Conservation (phyloP, 2,113 vertebrate genomes). For the Hemichromis elongatus region DNA sequence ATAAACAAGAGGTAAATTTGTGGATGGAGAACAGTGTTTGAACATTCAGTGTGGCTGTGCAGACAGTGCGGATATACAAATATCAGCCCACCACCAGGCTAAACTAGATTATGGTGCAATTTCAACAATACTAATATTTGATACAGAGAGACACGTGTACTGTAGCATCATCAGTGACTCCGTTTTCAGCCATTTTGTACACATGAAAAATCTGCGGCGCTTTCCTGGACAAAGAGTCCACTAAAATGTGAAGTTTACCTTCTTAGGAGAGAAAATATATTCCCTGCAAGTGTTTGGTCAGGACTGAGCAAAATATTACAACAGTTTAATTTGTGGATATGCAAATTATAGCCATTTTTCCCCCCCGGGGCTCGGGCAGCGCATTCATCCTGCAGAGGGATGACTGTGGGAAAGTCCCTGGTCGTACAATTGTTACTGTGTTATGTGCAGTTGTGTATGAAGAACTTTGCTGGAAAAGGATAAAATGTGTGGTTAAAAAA, state of each 20-base stretch:
- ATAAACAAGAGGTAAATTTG: slow-evolving; percentile 50
- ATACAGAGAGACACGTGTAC: slow-evolving; percentile 26
- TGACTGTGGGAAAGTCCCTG: neutral
- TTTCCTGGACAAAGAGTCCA: neutral
- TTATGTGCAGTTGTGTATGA: slow-evolving; percentile 17
- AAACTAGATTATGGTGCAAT: slow-evolving; percentile 44
- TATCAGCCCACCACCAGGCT: slow-evolving; percentile 42
- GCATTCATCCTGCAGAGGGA: neutral
- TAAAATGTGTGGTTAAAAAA: slow-evolving; percentile 11
- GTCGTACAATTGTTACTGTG: neutral
- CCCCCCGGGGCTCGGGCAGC: neutral
- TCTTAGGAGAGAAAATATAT: neutral
- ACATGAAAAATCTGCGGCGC: neutral
- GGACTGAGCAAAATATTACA: neutral
- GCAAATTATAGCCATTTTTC: neutral
- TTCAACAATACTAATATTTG: slow-evolving; percentile 50
- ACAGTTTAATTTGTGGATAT: neutral
- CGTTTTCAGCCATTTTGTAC: slow-evolving; percentile 31
- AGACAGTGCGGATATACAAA: slow-evolving; percentile 33
- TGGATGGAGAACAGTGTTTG: slow-evolving; percentile 47
- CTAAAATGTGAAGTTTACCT: neutral
- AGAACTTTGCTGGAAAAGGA: slow-evolving; percentile 19
- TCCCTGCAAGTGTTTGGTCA: neutral
- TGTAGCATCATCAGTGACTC: slow-evolving; percentile 9
- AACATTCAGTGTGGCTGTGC: slow-evolving; percentile 37